These are phyloP conservation scores for Momotus momota DNA, from an alignment of 2,797 vertebrate species.

Conservation along the genomic window DNA sequence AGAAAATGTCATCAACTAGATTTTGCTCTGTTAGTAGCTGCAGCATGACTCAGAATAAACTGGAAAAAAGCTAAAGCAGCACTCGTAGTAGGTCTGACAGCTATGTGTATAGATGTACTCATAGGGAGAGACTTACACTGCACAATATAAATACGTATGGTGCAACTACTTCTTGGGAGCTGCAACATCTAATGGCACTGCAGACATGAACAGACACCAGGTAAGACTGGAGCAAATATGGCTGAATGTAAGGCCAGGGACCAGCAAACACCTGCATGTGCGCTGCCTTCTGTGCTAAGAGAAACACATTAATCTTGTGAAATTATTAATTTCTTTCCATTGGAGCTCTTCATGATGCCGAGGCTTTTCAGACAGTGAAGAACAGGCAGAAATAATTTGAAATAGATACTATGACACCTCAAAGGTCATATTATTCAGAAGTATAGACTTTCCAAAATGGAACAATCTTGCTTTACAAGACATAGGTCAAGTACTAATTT, in stretches of 20 bases:
- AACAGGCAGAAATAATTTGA: not conserved
- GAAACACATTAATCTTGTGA: not conserved
- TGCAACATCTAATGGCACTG: not conserved
- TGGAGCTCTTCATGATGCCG: not conserved
- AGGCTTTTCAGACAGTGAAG: not conserved
- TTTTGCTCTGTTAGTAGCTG: constrained; percentile 13
- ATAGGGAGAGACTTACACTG: not conserved
- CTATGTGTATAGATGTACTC: not conserved
- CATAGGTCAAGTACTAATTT: not conserved
- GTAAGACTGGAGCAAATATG: not conserved
- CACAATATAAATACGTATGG: not conserved
- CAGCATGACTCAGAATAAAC: constrained; percentile 35
- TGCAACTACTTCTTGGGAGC: not conserved
- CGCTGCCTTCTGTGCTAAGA: not conserved
- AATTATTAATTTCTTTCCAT: not conserved
- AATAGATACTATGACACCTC: not conserved
- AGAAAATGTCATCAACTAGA: constrained; percentile 9
- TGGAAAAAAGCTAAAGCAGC: not conserved
- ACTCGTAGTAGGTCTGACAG: not conserved
- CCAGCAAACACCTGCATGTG: accelerated
- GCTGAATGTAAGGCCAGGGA: not conserved
- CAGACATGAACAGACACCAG: not conserved
- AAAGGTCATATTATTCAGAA: not conserved
- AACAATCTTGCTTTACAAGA: not conserved
- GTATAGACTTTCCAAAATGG: not conserved